phyloP scores from a whole-genome alignment of 2,113 vertebrate species.

The Orthonyx spaldingii region DNA sequence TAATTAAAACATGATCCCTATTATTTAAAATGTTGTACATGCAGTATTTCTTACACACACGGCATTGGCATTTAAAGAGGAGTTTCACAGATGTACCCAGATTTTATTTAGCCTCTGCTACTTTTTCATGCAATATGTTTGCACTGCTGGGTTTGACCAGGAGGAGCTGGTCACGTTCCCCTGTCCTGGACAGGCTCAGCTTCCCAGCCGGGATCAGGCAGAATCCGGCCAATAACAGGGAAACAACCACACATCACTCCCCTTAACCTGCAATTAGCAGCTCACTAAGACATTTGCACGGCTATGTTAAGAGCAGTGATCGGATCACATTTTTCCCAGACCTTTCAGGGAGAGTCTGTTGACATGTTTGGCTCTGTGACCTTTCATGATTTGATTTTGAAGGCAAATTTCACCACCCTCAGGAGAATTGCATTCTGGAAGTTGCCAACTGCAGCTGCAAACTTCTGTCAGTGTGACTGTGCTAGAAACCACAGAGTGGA shows the following conservation, averaged over 20 bases:
- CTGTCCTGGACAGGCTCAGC: neutral
- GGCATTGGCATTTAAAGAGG: neutral
- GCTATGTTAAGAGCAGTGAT: neutral
- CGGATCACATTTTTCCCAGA: neutral
- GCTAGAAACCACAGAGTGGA: slow-evolving; percentile 24
- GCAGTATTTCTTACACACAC: neutral
- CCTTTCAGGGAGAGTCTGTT: neutral
- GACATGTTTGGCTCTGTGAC: neutral
- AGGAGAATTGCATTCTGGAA: neutral
- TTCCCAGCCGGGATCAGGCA: neutral
- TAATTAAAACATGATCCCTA: neutral
- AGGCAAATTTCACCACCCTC: neutral
- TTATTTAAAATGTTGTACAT: neutral
- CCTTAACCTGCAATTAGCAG: neutral
- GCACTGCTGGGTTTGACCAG: neutral
- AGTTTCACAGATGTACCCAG: neutral
- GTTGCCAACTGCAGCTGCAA: neutral
- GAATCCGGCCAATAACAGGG: neutral
- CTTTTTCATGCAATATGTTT: neutral
- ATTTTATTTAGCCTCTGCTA: neutral
- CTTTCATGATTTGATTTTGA: neutral
- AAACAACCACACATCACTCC: neutral
- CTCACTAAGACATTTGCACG: neutral
- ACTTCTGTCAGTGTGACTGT: neutral
- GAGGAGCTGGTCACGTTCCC: neutral